Base-by-base conservation (phyloP, 2,113 vertebrate genomes). In the Neotoma lepida region DNA sequence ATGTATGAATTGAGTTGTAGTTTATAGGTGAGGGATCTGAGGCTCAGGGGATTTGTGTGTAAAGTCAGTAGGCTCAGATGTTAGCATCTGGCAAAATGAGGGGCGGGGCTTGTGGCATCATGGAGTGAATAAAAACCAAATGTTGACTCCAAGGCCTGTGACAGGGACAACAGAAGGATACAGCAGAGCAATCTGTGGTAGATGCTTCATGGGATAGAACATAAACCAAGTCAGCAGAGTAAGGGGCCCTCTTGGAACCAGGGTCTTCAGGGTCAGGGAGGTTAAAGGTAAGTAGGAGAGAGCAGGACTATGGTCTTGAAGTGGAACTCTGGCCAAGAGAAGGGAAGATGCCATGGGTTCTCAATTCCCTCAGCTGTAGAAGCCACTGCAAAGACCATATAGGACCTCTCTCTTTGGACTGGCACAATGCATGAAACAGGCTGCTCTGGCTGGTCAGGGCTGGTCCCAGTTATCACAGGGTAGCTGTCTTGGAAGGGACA, bases 351-450 rank as follows among this genome's bases (percentile, higher is more conserved):
- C 61, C 12, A 20, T 22, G 26, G 41, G 9, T 6, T 49, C 8
- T 74, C n/a, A n/a, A 46, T 6, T 24, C 4, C 58, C 30, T 26
- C 6, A 1, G 56, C 46, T 9, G 35, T 33, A n/a, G 76, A 73
- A 35, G 39, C 39, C 46, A 15, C 39, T 17, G 15, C 49, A 54
- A 30, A 17, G 61, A 58, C 71, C 71, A 41, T 49, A 0, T 0
- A 1, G 56, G 58, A 54, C 68, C 66, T 30, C 66, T 6, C 9
- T 22, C 41, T 61, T 56, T 24, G 24, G 39, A 35, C 35, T 7
- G 1, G 77, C 49, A 41, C 2, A 28, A 58, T 0, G 41, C 22
- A 4, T 8, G 15, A 1, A 2, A 9, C 39, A 30, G 54, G 24
- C 33, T 20, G 12, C 41, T 39, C 8, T 0, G 4, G 39, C 71